Evolutionary conservation across 64 coral and sea anemone species (phyloP).

Genomic region (Trachythela sp.): DNA sequence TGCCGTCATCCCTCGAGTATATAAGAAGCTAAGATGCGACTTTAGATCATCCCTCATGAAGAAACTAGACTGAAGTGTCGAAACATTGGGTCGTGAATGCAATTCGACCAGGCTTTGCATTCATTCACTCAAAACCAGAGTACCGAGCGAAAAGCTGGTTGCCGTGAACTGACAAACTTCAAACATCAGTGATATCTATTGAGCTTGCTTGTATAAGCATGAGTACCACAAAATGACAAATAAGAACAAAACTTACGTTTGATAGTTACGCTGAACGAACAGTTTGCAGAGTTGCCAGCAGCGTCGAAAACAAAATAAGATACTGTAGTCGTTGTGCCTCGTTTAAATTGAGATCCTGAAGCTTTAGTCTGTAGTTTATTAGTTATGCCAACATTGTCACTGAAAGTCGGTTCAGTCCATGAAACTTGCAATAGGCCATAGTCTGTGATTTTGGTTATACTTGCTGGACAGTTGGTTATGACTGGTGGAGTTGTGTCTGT

Average conservation of each 20-base stretch:
- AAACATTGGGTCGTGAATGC: too few species aligned
- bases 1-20: too few species aligned
- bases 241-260: slow-evolving; percentile 45
- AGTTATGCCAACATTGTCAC: slow-evolving; percentile 74
- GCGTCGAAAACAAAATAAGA: slow-evolving; percentile 71
- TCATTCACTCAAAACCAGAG: too few species aligned
- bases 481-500: slow-evolving; percentile 72
- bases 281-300: slow-evolving; percentile 63
- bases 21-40: too few species aligned
- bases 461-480: slow-evolving; percentile 49
- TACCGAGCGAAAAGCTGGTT: too few species aligned
- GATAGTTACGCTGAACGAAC: slow-evolving; percentile 64
- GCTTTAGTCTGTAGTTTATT: slow-evolving; percentile 50
- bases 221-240: too few species aligned
- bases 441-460: slow-evolving; percentile 14
- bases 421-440: neutral
- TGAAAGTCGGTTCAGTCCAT: slow-evolving; percentile 76
- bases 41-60: too few species aligned
- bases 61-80: too few species aligned
- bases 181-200: too few species aligned
- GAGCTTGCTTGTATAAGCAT: too few species aligned
- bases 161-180: too few species aligned
- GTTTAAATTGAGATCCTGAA: slow-evolving; percentile 60
- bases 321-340: slow-evolving; percentile 62
- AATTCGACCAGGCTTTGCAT: too few species aligned